These are phyloP conservation scores for Monomorium pharaonis DNA, from an alignment of 1,140 invertebrate species.

Conservation along the genomic window DNA sequence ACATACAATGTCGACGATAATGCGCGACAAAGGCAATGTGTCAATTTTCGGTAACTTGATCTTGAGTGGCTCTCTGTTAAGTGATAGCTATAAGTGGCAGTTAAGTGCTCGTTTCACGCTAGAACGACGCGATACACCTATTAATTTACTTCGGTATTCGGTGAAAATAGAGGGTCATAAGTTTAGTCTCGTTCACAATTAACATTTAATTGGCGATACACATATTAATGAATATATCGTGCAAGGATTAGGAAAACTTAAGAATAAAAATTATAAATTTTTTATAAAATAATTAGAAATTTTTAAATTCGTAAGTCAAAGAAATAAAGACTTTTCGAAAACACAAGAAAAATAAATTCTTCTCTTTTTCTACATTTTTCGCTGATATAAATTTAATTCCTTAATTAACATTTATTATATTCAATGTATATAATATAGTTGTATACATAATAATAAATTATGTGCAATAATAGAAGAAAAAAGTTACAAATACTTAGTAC, in stretches of 20 bases:
- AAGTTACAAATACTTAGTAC: not conserved
- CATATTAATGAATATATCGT: not conserved
- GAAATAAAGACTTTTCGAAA: not conserved
- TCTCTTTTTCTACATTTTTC: not conserved
- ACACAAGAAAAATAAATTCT: not conserved
- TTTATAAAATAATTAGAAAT: not conserved
- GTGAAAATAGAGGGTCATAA: slow-evolving; percentile 47
- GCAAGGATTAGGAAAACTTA: not conserved
- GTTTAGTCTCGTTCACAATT: slow-evolving; percentile 52
- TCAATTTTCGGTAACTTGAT: slow-evolving; percentile 85
- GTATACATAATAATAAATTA: not conserved
- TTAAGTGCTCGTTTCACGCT: slow-evolving; percentile 84
- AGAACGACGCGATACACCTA: slow-evolving; percentile 81
- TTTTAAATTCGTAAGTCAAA: not conserved
- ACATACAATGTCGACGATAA: slow-evolving; percentile 35
- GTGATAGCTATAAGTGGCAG: slow-evolving; percentile 80
- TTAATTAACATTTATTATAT: too few relatives aligned
- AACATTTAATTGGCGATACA: slow-evolving; percentile 31
- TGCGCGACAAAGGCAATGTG: slow-evolving; percentile 75
- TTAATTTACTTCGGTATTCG: slow-evolving; percentile 80
- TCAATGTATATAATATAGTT: not conserved
- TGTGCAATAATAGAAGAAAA: not conserved
- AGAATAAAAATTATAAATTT: not conserved
- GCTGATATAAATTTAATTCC: not conserved
- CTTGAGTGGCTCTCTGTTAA: slow-evolving; percentile 84